Evolutionary conservation across 1,140 invertebrate species (phyloP).

Genomic region (Atta colombica): DNA sequence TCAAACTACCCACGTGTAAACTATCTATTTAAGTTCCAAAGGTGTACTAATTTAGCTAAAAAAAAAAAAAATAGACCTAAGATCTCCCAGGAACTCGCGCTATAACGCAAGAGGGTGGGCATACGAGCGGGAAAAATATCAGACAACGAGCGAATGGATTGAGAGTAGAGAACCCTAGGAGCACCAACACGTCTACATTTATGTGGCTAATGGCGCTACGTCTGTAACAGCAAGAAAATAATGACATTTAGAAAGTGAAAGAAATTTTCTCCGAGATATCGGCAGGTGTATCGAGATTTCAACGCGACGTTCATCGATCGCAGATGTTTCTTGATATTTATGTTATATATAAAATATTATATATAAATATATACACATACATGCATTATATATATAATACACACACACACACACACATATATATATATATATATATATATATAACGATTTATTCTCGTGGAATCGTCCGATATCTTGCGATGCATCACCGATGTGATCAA

Average conservation of each 20-base stretch:
- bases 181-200: not conserved
- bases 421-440: too few species aligned
- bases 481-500: not conserved
- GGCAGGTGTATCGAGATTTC: slow-evolving; percentile 9
- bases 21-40: too few species aligned
- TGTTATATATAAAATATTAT: not conserved
- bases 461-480: not conserved
- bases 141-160: not conserved
- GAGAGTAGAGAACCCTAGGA: not conserved
- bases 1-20: too few species aligned
- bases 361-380: too few species aligned
- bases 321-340: not conserved
- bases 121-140: slow-evolving; percentile 28
- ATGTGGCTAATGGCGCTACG: not conserved
- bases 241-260: slow-evolving; percentile 29
- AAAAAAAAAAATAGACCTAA: too few species aligned
- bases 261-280: slow-evolving; percentile 14
- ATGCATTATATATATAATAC: too few species aligned
- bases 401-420: too few species aligned
- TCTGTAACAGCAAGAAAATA: slow-evolving; percentile 3
- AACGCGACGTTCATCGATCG: not conserved
- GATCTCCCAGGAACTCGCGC: not conserved
- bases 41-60: too few species aligned
- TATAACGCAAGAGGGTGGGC: not conserved
- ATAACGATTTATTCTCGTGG: not conserved